Conservation (phyloP, 92 coral and sea anemone genomes). For the Chrysogorgia sp. region DNA sequence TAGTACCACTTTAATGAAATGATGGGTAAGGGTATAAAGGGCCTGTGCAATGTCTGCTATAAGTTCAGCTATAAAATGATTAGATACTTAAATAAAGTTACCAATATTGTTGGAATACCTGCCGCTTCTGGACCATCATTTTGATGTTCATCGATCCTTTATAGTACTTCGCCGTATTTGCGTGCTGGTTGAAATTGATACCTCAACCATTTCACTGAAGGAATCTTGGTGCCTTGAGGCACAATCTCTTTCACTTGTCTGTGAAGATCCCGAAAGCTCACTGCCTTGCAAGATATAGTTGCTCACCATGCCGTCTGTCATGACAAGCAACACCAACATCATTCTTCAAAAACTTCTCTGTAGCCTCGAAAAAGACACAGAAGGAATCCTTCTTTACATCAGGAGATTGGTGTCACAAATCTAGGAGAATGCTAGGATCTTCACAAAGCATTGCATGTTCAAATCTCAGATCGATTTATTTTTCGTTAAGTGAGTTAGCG, state of each 20-base stretch:
- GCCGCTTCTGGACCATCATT: conserved; percentile 49
- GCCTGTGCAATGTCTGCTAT: too few relatives aligned
- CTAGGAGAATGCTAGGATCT: conserved; percentile 4
- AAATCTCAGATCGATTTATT: conserved; percentile 33
- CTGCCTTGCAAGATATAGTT: conserved; percentile 2
- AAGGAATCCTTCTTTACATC: neutral
- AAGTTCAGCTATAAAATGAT: too few relatives aligned
- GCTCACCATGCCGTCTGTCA: conserved; percentile 9
- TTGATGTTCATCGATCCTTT: conserved; percentile 26
- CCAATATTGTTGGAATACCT: too few relatives aligned
- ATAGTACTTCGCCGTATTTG: conserved; percentile 29
- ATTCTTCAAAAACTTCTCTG: too few relatives aligned
- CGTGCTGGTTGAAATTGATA: conserved; percentile 32
- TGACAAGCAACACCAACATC: neutral
- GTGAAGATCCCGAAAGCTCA: conserved; percentile 14
- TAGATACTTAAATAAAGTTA: too few relatives aligned
- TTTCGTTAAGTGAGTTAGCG: neutral
- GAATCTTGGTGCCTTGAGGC: conserved; percentile 37
- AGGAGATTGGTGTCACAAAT: conserved; percentile 10
- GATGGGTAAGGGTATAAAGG: too few relatives aligned
- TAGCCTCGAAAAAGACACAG: too few relatives aligned
- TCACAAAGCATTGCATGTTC: conserved; percentile 32
- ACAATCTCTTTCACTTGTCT: conserved; percentile 8
- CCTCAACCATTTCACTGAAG: conserved; percentile 17
- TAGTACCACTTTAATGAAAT: too few relatives aligned